phyloP scores from a whole-genome alignment of 2,797 vertebrate species.

The Sparidentex hasta region DNA sequence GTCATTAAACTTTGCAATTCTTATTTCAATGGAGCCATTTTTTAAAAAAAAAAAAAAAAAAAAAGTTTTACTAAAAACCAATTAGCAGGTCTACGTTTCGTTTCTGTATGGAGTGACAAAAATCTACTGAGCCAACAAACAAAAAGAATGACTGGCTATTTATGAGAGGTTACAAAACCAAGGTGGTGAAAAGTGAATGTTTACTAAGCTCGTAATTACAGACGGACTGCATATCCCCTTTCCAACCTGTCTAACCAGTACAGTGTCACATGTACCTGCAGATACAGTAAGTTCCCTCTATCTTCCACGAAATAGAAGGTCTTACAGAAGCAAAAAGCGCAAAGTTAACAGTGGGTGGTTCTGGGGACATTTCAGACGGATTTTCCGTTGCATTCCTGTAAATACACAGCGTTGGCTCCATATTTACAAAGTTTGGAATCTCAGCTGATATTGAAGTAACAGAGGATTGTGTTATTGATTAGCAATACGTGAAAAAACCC shows the following conservation, averaged over 20 bases:
- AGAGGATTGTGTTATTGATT: neutral
- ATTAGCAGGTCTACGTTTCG: neutral
- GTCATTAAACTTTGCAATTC: neutral
- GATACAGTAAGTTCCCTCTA: neutral
- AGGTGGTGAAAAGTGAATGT: neutral
- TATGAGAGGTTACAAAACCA: neutral
- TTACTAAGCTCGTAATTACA: neutral
- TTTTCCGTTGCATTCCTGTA: neutral
- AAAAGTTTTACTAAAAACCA: no score
- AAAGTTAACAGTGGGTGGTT: neutral
- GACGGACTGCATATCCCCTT: neutral
- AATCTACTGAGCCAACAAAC: neutral
- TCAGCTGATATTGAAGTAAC: neutral
- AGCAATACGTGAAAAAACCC: neutral
- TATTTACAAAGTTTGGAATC: constrained; percentile 8
- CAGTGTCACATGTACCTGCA: neutral
- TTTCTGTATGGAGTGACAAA: neutral
- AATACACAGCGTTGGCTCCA: neutral
- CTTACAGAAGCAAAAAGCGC: neutral
- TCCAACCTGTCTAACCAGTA: neutral
- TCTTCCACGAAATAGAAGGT: no score
- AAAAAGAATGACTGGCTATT: neutral
- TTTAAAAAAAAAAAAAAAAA: neutral
- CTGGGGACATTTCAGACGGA: neutral
- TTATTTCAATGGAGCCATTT: neutral